phyloP scores from a whole-genome alignment of 2,888 invertebrate genomes.

The Synanthedon formicaeformis region DNA sequence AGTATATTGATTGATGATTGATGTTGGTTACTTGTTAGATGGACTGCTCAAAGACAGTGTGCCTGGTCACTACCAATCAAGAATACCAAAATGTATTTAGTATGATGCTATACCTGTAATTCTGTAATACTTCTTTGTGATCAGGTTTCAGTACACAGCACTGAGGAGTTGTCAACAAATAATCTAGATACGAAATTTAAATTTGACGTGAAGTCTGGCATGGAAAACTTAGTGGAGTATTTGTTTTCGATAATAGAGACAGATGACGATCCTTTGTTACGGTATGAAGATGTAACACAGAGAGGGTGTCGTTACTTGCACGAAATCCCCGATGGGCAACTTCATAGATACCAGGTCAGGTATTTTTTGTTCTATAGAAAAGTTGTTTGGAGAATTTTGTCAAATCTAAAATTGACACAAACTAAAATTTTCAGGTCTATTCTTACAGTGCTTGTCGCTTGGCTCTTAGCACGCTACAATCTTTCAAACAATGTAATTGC shows the following conservation, averaged over 20 bases:
- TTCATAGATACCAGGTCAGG: conserved; percentile 34
- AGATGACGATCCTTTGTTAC: conserved; percentile 40
- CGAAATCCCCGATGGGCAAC: conserved; percentile 44
- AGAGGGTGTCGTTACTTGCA: conserved; percentile 70
- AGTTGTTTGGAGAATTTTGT: no score
- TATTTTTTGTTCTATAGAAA: no score
- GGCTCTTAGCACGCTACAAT: conserved; percentile 33
- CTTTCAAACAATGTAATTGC: conserved; percentile 44
- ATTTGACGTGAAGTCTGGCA: conserved; percentile 17
- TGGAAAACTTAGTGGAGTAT: conserved; percentile 19
- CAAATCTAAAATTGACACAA: background rate
- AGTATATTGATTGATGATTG: no score
- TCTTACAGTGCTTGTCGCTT: conserved; percentile 54
- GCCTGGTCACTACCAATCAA: no score
- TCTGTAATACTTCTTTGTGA: background rate
- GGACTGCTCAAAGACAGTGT: no score
- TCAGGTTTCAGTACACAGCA: conserved; percentile 40
- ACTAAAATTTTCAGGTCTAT: conserved; percentile 31
- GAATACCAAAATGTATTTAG: no score
- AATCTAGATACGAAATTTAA: conserved; percentile 25
- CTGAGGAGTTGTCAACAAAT: conserved; percentile 42
- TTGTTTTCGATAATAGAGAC: conserved; percentile 47
- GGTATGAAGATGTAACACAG: conserved; percentile 45
- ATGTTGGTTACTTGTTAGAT: no score
- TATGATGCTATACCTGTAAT: no score